Evolutionary conservation across 2,113 vertebrate species (phyloP).

Genomic region (Arothron firmamentum): DNA sequence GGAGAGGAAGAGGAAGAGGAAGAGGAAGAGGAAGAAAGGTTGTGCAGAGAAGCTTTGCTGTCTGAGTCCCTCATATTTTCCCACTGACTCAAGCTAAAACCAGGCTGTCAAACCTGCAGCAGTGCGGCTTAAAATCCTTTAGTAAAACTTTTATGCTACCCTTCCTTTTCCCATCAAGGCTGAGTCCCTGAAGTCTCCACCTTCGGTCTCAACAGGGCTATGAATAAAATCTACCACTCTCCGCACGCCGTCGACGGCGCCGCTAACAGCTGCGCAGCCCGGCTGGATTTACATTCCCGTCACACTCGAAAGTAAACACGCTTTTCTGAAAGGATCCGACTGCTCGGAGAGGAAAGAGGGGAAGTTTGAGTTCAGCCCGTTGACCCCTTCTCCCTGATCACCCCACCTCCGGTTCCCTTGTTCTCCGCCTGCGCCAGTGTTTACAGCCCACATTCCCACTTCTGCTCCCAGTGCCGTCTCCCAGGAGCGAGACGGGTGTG

Average conservation of each 20-base stretch:
- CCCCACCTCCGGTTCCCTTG: constrained; percentile 9
- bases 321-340: constrained; percentile 36
- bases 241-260: constrained; percentile 1
- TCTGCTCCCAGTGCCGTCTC: constrained; percentile 16
- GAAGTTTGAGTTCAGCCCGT: constrained; percentile 3
- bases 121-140: neutral
- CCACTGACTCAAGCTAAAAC: too few species aligned
- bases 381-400: constrained; percentile 31
- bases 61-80: too few species aligned
- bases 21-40: too few species aligned
- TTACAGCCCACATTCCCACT: constrained; percentile 47
- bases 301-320: constrained; percentile 52
- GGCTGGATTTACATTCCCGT: constrained; percentile 56
- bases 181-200: neutral
- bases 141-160: neutral
- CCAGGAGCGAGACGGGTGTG: constrained; percentile 8
- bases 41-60: too few species aligned
- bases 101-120: too few species aligned
- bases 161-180: neutral
- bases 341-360: constrained; percentile 29
- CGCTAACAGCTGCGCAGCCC: constrained; percentile 17
- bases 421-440: constrained; percentile 6
- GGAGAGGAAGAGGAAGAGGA: too few species aligned
- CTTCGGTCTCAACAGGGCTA: neutral
- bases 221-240: constrained; percentile 13